Evolutionary conservation across 2,797 vertebrate species (phyloP).

Genomic region (Lepus townsendii): DNA sequence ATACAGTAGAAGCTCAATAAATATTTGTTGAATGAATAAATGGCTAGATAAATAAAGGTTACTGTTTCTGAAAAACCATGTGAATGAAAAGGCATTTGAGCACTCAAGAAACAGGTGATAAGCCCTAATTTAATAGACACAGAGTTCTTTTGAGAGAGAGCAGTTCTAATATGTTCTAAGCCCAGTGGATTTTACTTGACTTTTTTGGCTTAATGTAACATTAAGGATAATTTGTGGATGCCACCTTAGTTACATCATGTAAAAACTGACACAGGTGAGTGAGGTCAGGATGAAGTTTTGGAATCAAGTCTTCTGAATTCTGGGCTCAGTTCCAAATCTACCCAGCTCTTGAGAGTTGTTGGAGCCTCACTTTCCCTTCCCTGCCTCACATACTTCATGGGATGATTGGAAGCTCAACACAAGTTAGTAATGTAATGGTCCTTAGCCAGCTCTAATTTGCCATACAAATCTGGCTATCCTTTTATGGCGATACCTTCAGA

Average conservation of each 20-base stretch:
- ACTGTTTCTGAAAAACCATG: conserved; percentile 19
- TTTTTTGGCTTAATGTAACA: not conserved
- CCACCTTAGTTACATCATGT: conserved; percentile 45
- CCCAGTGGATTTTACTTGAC: not conserved
- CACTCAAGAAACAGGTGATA: not conserved
- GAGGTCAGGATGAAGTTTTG: not conserved
- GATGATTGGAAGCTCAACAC: not conserved
- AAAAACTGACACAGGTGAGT: conserved; percentile 14
- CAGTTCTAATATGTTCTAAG: not conserved
- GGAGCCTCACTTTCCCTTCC: not conserved
- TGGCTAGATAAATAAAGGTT: conserved; percentile 4
- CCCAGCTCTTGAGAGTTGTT: not conserved
- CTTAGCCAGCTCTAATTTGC: conserved; percentile 64
- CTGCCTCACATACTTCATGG: not conserved
- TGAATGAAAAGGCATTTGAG: conserved; percentile 8
- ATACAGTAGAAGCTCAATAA: not conserved
- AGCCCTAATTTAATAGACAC: conserved; percentile 5
- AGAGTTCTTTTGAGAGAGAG: not conserved
- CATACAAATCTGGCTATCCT: conserved; percentile 71
- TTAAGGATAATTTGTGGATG: not conserved
- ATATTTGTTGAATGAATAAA: not conserved
- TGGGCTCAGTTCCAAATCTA: not conserved
- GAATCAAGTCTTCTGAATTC: not conserved
- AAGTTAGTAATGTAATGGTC: conserved; percentile 51
- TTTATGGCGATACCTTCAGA: conserved; percentile 65